Percentiles rank a stretch among this genome's conserved stretches.
Evolutionary conservation across 2,797 vertebrate species (phyloP).

Genomic region (Chrysolophus pictus): DNA sequence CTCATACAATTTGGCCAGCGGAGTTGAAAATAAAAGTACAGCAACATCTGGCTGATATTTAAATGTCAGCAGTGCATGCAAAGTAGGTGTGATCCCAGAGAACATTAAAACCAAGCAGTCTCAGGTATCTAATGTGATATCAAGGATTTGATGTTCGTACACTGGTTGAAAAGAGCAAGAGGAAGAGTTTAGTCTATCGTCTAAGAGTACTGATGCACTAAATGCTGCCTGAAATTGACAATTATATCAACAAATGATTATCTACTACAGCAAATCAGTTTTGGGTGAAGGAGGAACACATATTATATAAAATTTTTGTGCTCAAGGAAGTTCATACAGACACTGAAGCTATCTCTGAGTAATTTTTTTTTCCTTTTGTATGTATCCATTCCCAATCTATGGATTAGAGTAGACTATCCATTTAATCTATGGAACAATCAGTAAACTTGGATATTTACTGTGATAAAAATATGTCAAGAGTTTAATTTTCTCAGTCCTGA

Average conservation of each 20-base stretch:
- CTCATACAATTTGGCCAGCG: not conserved
- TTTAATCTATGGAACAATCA: not conserved
- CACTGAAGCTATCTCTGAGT: not conserved
- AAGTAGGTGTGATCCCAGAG: not conserved
- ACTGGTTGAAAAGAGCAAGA: not conserved
- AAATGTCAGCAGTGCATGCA: slow-evolving; percentile 31
- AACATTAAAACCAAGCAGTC: not conserved
- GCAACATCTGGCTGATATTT: slow-evolving; percentile 57
- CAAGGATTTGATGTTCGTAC: not conserved
- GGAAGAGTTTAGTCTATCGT: not conserved
- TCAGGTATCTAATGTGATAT: not conserved
- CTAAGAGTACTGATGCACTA: not conserved
- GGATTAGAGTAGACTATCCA: not conserved
- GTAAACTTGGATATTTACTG: not conserved
- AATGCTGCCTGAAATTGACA: not conserved
- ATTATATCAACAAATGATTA: not conserved
- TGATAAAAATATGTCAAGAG: not conserved
- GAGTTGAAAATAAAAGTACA: slow-evolving; percentile 18
- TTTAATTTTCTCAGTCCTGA: not conserved
- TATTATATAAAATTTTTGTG: not conserved
- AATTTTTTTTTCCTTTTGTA: not conserved
- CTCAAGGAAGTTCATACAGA: not conserved
- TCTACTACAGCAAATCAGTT: not conserved
- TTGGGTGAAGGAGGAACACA: not conserved
- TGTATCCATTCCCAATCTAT: not conserved